Conservation (phyloP, 2,888 invertebrate species). For the Notodonta dromedarius region DNA sequence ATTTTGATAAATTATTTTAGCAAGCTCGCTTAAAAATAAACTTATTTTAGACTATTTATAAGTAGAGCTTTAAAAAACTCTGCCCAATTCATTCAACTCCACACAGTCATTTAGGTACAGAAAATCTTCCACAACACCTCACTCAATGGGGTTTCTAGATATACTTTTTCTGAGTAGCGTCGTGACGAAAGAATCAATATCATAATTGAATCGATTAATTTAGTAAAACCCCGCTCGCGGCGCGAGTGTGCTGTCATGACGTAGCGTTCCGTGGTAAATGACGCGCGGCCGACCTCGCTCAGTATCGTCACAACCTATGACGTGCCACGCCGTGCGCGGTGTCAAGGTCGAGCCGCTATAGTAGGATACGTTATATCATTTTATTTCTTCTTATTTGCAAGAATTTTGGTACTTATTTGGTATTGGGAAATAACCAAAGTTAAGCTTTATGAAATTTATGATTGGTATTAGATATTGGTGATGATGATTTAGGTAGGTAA, state of each 20-base stretch:
- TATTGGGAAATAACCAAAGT: conserved; percentile 16
- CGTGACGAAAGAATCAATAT: conserved; percentile 31
- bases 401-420: conserved; percentile 15
- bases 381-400: conserved; percentile 42
- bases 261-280: conserved; percentile 45
- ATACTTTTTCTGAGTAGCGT: conserved; percentile 35
- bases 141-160: conserved; percentile 26
- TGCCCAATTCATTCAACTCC: no score
- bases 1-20: no score
- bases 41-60: no score
- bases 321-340: conserved; percentile 20
- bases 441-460: no score
- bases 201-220: conserved; percentile 23
- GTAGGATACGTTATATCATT: conserved; percentile 51
- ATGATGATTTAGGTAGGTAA: no score
- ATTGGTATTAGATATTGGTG: no score
- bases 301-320: conserved; percentile 32
- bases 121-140: conserved; percentile 19
- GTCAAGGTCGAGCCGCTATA: conserved; percentile 57
- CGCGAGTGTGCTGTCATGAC: conserved; percentile 33
- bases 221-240: conserved; percentile 35
- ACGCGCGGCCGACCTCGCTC: conserved; percentile 23
- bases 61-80: no score
- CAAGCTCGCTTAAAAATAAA: no score
- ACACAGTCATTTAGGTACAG: background rate